Evolutionary conservation across 2,113 vertebrate genomes (phyloP).

Genomic region (Notiomystis cincta): DNA sequence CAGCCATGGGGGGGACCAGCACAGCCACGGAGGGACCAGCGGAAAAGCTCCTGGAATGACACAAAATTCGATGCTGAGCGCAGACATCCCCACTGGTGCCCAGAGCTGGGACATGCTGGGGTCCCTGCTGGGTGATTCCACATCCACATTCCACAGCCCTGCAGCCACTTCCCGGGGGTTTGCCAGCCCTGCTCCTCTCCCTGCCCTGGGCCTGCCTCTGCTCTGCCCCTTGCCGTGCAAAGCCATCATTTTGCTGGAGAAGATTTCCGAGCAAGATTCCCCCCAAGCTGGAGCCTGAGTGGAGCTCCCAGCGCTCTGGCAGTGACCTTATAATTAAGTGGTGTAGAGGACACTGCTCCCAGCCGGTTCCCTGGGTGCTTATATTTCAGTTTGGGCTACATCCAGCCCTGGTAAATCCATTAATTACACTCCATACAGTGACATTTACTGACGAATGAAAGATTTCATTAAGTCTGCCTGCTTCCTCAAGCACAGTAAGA

Average conservation of each 20-base stretch:
- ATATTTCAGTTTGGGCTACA: constrained; percentile 54
- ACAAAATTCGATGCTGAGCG: neutral
- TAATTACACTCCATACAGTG: constrained; percentile 62
- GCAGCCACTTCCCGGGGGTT: neutral
- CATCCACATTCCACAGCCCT: neutral
- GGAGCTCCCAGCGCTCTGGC: neutral
- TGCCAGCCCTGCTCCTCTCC: neutral
- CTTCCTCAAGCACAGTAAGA: neutral
- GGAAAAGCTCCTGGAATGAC: neutral
- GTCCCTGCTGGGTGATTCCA: neutral
- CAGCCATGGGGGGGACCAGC: too few relatives aligned
- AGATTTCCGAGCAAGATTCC: neutral
- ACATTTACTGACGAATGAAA: constrained; percentile 56
- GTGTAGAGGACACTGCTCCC: constrained; percentile 30
- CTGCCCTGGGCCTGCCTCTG: neutral
- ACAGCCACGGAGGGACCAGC: rapidly evolving
- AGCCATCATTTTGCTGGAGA: neutral
- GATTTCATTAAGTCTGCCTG: constrained; percentile 41
- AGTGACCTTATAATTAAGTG: constrained; percentile 36
- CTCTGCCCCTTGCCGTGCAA: neutral
- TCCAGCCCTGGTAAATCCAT: constrained; percentile 61
- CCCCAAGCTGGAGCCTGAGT: rapidly evolving
- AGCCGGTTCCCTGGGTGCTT: constrained; percentile 6
- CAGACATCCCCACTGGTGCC: neutral
- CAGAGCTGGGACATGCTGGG: neutral